Base-by-base conservation (phyloP, 2,888 invertebrate species). In the Mythimna impura region DNA sequence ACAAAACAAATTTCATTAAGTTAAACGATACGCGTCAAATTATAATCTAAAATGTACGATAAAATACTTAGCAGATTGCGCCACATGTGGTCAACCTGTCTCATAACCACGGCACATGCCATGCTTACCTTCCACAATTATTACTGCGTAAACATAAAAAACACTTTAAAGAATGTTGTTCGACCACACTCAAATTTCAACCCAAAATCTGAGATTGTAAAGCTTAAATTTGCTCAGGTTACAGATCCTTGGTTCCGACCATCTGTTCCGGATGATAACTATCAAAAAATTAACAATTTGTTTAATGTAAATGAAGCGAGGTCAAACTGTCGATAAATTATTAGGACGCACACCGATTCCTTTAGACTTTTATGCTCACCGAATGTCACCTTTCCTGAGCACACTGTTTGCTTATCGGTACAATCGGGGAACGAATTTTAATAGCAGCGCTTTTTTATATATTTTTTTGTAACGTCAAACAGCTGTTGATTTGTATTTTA, bases 231-330 rank as follows among this genome's bases (percentile, higher is more conserved):
- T 1, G 47, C 20, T 47, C 75, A 71, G 22, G 6, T 34, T 50
- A 14, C 40, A 70, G 66, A 78, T 86, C 78, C 86, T 83, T 87
- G 88, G 86, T 88, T 87, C 79, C 79, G 83, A 88, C 94, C 96
- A 96, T 95, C 95, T 96, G 96, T 95, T 95, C 92, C 94, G 92
- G 94, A 94, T 91, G 96, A 96, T 95, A 92, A 94, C 92, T 95
- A 96, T 96, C 96, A 92, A 95, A 95, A 95, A 96, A 96, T 96
- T 96, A 96, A 96, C 95, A 96, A 96, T 96, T 96, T 96, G 96
- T 96, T 96, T 95, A 96, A 96, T 95, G 94, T 93, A 95, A 96
- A 96, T 95, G 94, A 95, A 93, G 91, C 92, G 94, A 93, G 93
- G 94, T 93, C 93, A 94, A 92, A 91, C 89, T 89, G 87, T 92